Conservation (phyloP, 1,140 invertebrate genomes). For the Oscheius sp. region DNA sequence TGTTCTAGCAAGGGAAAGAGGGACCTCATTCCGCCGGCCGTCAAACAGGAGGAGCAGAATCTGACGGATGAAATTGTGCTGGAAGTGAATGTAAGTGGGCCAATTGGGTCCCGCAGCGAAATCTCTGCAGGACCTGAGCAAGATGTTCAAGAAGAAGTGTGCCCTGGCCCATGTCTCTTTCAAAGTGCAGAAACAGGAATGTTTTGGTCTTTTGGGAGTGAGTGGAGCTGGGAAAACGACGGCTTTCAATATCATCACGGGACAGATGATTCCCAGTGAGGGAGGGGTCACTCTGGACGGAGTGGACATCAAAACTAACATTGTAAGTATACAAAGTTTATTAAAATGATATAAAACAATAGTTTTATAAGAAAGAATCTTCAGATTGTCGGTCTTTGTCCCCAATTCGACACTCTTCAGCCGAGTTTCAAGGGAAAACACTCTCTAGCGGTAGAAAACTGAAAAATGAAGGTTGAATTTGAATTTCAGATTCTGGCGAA, state of each 20-base stretch:
- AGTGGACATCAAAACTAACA: not conserved
- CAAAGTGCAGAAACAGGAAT: conserved; percentile 27
- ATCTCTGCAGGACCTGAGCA: conserved; percentile 33
- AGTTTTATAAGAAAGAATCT: too few species aligned
- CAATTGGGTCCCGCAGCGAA: too few species aligned
- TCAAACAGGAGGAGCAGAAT: too few species aligned
- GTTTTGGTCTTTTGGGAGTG: conserved; percentile 44
- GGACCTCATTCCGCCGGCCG: too few species aligned
- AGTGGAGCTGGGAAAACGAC: conserved; percentile 66
- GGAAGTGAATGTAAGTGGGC: too few species aligned
- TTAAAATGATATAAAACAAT: too few species aligned
- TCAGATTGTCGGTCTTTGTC: conserved; percentile 72
- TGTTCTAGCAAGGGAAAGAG: too few species aligned
- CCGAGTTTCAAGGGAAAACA: conserved; percentile 64
- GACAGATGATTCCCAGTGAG: conserved; percentile 69
- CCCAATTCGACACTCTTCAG: conserved; percentile 69
- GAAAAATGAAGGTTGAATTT: too few species aligned
- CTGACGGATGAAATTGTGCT: not conserved
- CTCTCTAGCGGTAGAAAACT: conserved; percentile 62
- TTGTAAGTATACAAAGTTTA: not conserved
- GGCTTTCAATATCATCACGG: conserved; percentile 72
- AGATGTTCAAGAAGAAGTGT: conserved; percentile 16
- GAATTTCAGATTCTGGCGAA: conserved; percentile 22
- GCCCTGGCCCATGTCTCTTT: conserved; percentile 33
- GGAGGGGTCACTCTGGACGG: conserved; percentile 66